Percentiles rank a stretch among this genome's conserved stretches.
phyloP scores from a whole-genome alignment of 2,113 vertebrate species.

The Tachysurus vachellii region DNA sequence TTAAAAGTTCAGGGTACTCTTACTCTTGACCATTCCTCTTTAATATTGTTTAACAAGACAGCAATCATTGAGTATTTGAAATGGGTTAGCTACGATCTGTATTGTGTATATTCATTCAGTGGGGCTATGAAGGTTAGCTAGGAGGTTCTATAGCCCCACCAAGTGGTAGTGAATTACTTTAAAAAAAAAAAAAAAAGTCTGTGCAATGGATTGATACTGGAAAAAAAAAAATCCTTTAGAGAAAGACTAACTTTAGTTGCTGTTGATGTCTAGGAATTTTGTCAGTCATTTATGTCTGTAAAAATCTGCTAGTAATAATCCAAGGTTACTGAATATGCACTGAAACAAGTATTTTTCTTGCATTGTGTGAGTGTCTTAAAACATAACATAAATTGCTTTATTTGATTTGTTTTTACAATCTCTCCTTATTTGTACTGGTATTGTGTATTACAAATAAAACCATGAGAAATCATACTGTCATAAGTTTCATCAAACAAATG shows the following conservation, averaged over 20 bases:
- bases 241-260: not conserved
- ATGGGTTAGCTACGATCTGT: not conserved
- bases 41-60: not conserved
- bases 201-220: not conserved
- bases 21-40: not conserved
- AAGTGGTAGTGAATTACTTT: conserved; percentile 21
- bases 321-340: not conserved
- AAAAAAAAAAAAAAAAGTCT: not conserved
- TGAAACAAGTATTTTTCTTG: not conserved
- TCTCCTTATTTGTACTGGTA: not conserved
- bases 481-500: not conserved
- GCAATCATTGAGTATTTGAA: not conserved
- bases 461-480: not conserved
- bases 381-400: not conserved
- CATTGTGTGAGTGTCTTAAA: not conserved
- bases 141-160: conserved; percentile 22
- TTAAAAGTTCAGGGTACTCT: not conserved
- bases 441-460: not conserved
- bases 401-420: not conserved
- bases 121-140: not conserved
- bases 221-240: not conserved
- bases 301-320: not conserved
- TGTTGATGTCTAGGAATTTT: not conserved
- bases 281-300: not conserved
- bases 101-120: not conserved